Conservation (phyloP, 2,888 invertebrate species). For the Metellina segmentata region DNA sequence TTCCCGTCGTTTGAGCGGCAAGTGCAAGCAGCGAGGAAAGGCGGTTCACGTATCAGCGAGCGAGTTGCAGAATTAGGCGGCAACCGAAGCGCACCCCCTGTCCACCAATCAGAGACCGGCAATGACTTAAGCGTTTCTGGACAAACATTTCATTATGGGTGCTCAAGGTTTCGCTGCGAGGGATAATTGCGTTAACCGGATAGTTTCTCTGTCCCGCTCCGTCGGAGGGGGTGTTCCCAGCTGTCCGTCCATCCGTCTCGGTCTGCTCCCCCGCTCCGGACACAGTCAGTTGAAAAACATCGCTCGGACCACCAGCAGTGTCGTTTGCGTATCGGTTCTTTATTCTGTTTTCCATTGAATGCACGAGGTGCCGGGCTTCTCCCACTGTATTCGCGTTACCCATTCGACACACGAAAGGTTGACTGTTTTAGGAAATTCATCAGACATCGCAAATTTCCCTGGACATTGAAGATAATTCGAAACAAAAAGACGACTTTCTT, state of each 20-base stretch:
- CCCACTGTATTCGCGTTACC: no score
- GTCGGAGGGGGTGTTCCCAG: constrained; percentile 53
- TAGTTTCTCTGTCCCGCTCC: constrained; percentile 68
- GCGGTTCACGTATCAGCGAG: constrained; percentile 76
- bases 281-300: constrained; percentile 48
- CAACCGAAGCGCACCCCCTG: constrained; percentile 67
- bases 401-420: no score
- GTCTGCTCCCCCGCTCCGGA: constrained; percentile 4
- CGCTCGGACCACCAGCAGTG: constrained; percentile 42
- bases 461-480: no score
- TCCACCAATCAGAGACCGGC: constrained; percentile 75
- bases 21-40: constrained; percentile 46
- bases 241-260: constrained; percentile 50
- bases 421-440: no score
- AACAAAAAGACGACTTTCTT: no score
- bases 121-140: constrained; percentile 77
- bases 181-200: constrained; percentile 78
- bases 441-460: no score
- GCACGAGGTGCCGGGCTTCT: neutral
- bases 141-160: constrained; percentile 77
- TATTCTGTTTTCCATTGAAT: neutral
- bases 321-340: neutral
- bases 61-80: constrained; percentile 76
- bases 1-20: constrained; percentile 22
- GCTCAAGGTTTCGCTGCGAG: constrained; percentile 69